Base-by-base conservation (phyloP, 2,888 invertebrate species). In the Ferrisia virgata region DNA sequence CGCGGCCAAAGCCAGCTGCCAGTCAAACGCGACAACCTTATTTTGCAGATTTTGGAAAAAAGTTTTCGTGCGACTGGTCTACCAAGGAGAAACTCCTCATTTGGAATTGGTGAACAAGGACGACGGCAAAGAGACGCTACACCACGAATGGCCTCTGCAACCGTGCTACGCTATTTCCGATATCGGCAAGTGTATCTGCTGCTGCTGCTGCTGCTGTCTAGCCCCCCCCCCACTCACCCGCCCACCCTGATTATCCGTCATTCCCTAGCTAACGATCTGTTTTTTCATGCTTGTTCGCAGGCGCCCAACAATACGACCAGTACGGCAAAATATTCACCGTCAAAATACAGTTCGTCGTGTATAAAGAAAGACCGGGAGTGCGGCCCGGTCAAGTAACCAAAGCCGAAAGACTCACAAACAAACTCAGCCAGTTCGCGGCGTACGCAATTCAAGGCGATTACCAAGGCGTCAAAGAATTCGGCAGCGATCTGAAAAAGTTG, bases 311-410 rank as follows among this genome's bases (percentile, higher is more conserved):
- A 89, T 99, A 96, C 88, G 99, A 99, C 90, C 96, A 98, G 89
- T 99, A 95, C 89, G 99, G 99, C 39, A 99, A 99, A 90, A 98
- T 99, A 87, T 99, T 99, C 90, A 99, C 99, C 0, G 93, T 99
- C 85, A 93, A 94, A 88, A 90, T 98, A 86, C 99, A 99, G 89
- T 98, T 98, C 88, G 95, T 99, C 84, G 97, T 98, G 89, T 99
- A 99, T 89, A 97, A 98, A 89, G 99, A 99, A 89, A 91, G 98
- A 13, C 98, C 99, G 0, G 99, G 99, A 1, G 96, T 98, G 22
- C 91, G 98, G 86, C 97, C 97, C 0, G 97, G 97, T 0, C 96
- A 97, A 89, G 96, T 97, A 85, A 95, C 96, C 85, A 97, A 97
- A 89, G 97, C 97, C 18, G 96, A 96, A 90, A 92, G 96, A 85